phyloP scores from a whole-genome alignment of 2,888 invertebrate species.

The Drosophila aldrichi region DNA sequence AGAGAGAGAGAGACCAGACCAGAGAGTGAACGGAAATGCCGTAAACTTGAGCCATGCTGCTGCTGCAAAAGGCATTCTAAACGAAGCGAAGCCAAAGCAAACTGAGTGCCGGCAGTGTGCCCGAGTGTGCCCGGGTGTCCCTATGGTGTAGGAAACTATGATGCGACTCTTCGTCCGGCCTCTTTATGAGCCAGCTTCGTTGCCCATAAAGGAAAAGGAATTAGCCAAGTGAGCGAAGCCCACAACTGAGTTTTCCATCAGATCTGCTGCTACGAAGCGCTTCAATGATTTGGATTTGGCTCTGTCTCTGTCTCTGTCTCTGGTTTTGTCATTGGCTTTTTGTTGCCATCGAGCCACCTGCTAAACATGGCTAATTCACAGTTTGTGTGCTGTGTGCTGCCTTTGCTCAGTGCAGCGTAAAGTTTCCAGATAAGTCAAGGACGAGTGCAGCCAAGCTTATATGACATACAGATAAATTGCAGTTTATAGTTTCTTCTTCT shows the following conservation, averaged over 20 bases:
- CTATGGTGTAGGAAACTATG: slow-evolving; percentile 33
- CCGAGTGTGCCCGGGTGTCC: slow-evolving; percentile 10
- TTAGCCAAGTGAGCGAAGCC: slow-evolving; percentile 8
- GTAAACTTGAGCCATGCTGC: slow-evolving; percentile 56
- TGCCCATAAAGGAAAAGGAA: slow-evolving; percentile 5
- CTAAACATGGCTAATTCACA: slow-evolving; percentile 50
- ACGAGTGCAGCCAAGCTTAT: slow-evolving; percentile 53
- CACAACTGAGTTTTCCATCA: slow-evolving; percentile 33
- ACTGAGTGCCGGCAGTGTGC: slow-evolving; percentile 8
- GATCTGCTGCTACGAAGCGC: slow-evolving; percentile 16
- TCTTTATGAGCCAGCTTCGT: slow-evolving; percentile 40
- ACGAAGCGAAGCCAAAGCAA: slow-evolving; percentile 39
- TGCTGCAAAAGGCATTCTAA: slow-evolving; percentile 62
- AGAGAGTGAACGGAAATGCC: slow-evolving; percentile 1
- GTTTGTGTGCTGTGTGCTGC: not conserved
- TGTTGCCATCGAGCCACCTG: slow-evolving; percentile 31
- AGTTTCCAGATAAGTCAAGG: slow-evolving; percentile 64
- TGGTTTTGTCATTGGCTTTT: slow-evolving; percentile 3
- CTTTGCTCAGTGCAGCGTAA: slow-evolving; percentile 66
- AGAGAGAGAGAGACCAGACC: no score
- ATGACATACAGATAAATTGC: slow-evolving; percentile 29
- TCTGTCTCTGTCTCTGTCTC: slow-evolving; percentile 13
- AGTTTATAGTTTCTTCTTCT: slow-evolving; percentile 5
- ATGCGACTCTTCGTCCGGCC: slow-evolving; percentile 26
- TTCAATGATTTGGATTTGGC: slow-evolving; percentile 50